Base-by-base conservation (phyloP, 2,113 vertebrate species). In the Cyrtonyx montezumae region DNA sequence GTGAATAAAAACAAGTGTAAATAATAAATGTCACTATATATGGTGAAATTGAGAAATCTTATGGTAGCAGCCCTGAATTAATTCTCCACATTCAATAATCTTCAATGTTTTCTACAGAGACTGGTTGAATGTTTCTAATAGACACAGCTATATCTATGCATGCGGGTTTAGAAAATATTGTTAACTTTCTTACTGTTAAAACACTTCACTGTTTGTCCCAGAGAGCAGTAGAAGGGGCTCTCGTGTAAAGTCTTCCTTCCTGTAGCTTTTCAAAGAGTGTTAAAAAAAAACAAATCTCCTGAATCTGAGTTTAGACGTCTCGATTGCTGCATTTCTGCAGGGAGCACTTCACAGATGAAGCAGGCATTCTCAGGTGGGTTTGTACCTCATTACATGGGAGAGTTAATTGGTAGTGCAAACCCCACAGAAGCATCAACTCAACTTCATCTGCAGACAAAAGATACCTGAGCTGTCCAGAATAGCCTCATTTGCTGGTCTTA, bases 321-420 rank as follows among this genome's bases (percentile, higher is more conserved):
- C 87, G 68, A 74, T 73, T 80, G 90, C 71, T 62, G 6, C 2
- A 0, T 83, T 88, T 93, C 94, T 66, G 6, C 42, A 42, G 95
- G 81, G 88, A 91, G 12, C 78, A 28, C 74, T 71, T 87, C 45
- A 37, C 87, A 88, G 74, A 87, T 84, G 59, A 94, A 88, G 46
- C 74, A 68, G 49, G 28, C 8, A 43, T 91, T 88, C 90, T 88
- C 70, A 63, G 10, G 63, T 71, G 91, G 46, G 73, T 82, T 94
- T 88, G 69, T 11, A 69, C 46, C 55, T 96, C 69, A 90, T 96
- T 97, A 94, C 77, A 63, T 84, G 87, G 40, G 46, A 76, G 87
- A 74, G 67, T 79, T 97, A 96, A 96, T 96, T 96, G 91, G 94
- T 81, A 90, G 40, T 84, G 71, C 67, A 94, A 86, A 79, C 59